phyloP scores from a whole-genome alignment of 2,888 invertebrate genomes.

The Drosophila aldrichi region DNA sequence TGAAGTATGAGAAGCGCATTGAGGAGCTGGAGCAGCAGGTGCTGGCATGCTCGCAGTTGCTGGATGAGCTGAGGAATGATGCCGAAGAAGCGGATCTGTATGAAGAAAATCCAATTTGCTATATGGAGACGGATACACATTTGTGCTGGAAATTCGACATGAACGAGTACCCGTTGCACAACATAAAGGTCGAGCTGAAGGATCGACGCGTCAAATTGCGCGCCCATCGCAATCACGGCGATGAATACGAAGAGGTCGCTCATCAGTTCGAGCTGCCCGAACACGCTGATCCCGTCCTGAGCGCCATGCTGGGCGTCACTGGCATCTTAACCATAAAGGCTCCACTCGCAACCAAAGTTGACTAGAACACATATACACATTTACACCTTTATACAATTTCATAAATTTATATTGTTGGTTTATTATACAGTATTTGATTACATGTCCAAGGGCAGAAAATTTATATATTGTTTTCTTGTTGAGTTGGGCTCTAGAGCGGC shows the following conservation, averaged over 20 bases:
- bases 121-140: background rate
- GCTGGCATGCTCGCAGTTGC: conserved; percentile 3
- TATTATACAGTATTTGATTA: background rate
- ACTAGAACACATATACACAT: background rate
- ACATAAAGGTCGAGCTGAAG: conserved; percentile 22
- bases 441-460: background rate
- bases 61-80: background rate
- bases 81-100: too few relatives aligned
- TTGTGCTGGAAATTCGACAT: conserved; percentile 36
- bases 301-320: conserved; percentile 5
- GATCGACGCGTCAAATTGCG: conserved; percentile 12
- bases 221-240: background rate
- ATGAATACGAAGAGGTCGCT: conserved; percentile 9
- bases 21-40: conserved; percentile 37
- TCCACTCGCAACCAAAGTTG: background rate
- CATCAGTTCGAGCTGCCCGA: conserved; percentile 29
- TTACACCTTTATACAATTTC: too few relatives aligned
- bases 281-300: conserved; percentile 4
- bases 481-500: conserved; percentile 10
- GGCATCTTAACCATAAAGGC: conserved; percentile 32
- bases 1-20: conserved; percentile 4
- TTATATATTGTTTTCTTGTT: background rate
- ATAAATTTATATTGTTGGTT: background rate
- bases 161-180: conserved; percentile 26
- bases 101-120: background rate